phyloP scores from a whole-genome alignment of 2,888 invertebrate genomes.

The Drosophila parthenogenetica region DNA sequence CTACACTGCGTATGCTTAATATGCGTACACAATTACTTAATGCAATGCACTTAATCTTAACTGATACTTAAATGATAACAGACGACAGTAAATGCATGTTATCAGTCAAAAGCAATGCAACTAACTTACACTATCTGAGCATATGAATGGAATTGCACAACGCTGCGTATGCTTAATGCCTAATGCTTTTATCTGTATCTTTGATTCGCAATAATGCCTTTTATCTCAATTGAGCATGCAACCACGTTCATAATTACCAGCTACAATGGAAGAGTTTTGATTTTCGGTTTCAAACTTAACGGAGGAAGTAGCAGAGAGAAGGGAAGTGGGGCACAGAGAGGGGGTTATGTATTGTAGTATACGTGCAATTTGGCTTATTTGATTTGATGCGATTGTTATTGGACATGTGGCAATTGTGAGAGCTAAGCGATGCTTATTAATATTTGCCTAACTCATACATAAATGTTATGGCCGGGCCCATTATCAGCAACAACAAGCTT shows the following conservation, averaged over 20 bases:
- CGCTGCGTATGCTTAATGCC: conserved; percentile 12
- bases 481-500: conserved; percentile 50
- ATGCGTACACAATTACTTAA: neutral
- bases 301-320: no score
- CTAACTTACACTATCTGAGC: neutral
- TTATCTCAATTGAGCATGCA: conserved; percentile 25
- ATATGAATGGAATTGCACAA: neutral
- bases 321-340: neutral
- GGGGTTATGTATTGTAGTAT: neutral
- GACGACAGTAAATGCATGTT: neutral
- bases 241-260: conserved; percentile 40
- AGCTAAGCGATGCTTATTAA: conserved; percentile 51
- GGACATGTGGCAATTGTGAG: conserved; percentile 38
- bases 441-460: conserved; percentile 65
- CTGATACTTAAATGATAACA: neutral
- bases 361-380: conserved; percentile 42
- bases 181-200: conserved; percentile 19
- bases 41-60: neutral
- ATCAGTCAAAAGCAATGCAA: neutral
- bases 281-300: conserved; percentile 21
- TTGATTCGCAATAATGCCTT: conserved; percentile 13
- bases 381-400: conserved; percentile 66
- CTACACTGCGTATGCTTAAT: conserved; percentile 38
- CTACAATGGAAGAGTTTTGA: conserved; percentile 39
- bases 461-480: conserved; percentile 64